Evolutionary conservation across 2,888 invertebrate genomes (phyloP).

Genomic region (Teleiodes luculella): DNA sequence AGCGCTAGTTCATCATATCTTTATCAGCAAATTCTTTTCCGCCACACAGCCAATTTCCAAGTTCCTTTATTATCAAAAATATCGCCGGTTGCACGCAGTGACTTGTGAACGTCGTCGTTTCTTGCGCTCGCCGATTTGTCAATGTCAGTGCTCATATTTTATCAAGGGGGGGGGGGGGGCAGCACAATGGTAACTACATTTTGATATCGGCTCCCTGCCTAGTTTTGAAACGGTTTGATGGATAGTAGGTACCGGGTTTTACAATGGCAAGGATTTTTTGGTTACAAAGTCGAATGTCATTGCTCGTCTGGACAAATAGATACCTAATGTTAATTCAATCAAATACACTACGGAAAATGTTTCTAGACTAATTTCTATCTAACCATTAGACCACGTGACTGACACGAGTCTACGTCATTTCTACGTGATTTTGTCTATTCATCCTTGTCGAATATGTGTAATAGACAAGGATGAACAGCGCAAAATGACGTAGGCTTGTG

Average conservation of each 20-base stretch:
- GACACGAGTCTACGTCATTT: no score
- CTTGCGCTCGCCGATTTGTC: conserved; percentile 59
- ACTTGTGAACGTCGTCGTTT: conserved; percentile 27
- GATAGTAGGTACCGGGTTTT: conserved; percentile 39
- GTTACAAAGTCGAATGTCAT: no score
- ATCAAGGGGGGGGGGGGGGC: conserved; percentile 55
- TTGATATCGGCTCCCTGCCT: conserved; percentile 61
- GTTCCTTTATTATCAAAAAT: conserved; percentile 15
- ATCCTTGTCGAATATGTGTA: no score
- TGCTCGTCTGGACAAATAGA: no score
- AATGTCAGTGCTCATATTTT: conserved; percentile 73
- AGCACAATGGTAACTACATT: conserved; percentile 75
- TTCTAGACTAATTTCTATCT: no score
- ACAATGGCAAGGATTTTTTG: not conserved
- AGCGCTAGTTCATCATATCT: conserved; percentile 5
- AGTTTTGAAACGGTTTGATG: conserved; percentile 65
- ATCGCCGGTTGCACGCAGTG: conserved; percentile 13
- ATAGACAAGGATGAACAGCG: no score
- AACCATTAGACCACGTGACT: no score
- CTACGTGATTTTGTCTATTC: no score
- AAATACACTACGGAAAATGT: no score
- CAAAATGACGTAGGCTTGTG: no score
- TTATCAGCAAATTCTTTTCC: conserved; percentile 1
- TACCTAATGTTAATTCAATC: no score
- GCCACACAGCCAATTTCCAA: conserved; percentile 11